Conservation (phyloP, 2,113 vertebrate genomes). For the Etheostoma cragini region DNA sequence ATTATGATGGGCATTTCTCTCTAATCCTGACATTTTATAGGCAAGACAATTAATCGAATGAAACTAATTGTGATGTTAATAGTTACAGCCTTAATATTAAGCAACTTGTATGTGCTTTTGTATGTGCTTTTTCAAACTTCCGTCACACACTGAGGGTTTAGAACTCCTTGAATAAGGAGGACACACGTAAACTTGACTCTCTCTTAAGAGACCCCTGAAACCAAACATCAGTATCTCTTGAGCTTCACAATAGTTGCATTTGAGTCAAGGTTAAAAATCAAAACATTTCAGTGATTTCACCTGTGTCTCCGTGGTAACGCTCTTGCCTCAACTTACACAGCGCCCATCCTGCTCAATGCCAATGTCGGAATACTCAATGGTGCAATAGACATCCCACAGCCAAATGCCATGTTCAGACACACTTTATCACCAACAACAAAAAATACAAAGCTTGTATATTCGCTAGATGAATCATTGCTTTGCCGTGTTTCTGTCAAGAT, state of each 20-base stretch:
- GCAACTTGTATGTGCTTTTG: background rate
- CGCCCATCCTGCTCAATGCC: conserved; percentile 26
- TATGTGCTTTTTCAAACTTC: conserved; percentile 18
- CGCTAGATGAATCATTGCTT: conserved; percentile 19
- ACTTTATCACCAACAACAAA: background rate
- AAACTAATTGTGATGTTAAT: background rate
- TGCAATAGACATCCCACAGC: conserved; percentile 8
- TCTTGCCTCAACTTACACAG: conserved; percentile 52
- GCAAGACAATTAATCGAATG: background rate
- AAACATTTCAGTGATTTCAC: conserved; percentile 60
- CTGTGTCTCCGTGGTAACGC: conserved; percentile 72
- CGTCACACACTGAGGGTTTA: conserved; percentile 17
- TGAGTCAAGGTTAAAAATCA: conserved; percentile 58
- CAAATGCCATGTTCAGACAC: background rate
- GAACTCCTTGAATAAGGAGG: background rate
- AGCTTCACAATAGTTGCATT: conserved; percentile 25
- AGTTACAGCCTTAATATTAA: background rate
- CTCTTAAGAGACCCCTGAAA: conserved; percentile 4
- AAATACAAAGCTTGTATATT: conserved; percentile 15
- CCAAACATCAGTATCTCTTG: conserved; percentile 17
- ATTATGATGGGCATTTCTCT: too few species aligned
- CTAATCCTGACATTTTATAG: too few species aligned
- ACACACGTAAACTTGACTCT: conserved; percentile 26
- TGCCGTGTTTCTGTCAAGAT: conserved; percentile 1
- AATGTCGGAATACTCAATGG: background rate